These are phyloP conservation scores for Formica aserva DNA, from an alignment of 2,888 invertebrate species.

Conservation along the genomic window DNA sequence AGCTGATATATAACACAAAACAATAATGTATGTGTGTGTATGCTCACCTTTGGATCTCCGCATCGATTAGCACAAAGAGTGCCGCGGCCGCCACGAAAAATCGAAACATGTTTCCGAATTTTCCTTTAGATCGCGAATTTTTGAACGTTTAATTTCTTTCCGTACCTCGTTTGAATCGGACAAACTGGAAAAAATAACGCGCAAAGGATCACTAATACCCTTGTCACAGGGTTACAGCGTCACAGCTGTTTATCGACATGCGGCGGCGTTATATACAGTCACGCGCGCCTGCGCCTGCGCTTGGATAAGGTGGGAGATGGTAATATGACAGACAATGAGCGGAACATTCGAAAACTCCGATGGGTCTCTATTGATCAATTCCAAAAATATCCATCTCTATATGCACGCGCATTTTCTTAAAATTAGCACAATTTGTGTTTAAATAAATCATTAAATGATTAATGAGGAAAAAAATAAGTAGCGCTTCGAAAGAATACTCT, in stretches of 20 bases:
- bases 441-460: slow-evolving; percentile 4
- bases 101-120: background rate
- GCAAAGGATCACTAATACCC: background rate
- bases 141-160: background rate
- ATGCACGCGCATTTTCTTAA: background rate
- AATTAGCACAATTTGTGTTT: background rate
- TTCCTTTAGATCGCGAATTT: background rate
- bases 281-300: background rate
- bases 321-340: background rate
- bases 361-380: background rate
- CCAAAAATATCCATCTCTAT: background rate
- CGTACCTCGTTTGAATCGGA: background rate
- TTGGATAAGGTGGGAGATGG: no score
- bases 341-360: background rate
- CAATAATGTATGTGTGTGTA: background rate
- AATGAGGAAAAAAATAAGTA: background rate
- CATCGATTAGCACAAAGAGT: background rate
- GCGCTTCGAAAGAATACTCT: background rate
- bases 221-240: background rate
- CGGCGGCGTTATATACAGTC: background rate
- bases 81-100: background rate
- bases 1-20: background rate
- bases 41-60: background rate
- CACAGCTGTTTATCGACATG: background rate
- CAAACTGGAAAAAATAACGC: background rate